phyloP scores from a whole-genome alignment of 2,888 invertebrate species.

The Drosophila cracens region DNA sequence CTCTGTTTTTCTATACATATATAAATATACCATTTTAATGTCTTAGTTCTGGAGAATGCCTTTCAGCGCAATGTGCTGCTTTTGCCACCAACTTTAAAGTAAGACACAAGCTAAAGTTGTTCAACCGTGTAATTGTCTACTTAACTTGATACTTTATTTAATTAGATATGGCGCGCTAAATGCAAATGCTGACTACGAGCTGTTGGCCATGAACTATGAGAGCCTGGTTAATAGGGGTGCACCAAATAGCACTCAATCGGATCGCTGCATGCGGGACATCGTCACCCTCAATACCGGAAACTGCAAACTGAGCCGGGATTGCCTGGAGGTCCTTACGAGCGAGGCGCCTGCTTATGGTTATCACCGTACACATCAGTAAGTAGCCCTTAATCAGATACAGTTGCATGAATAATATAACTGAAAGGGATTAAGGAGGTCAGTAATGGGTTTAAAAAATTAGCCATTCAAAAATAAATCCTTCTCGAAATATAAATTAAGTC shows the following conservation, averaged over 20 bases:
- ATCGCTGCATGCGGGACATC: conserved; percentile 70
- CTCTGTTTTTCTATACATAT: not conserved
- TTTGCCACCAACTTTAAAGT: conserved; percentile 59
- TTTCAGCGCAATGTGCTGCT: conserved; percentile 74
- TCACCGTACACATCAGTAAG: conserved; percentile 83
- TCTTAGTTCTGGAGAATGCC: conserved; percentile 69
- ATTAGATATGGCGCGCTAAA: conserved; percentile 66
- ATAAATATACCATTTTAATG: not conserved
- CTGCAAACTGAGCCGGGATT: conserved; percentile 66
- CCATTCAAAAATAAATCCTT: not conserved
- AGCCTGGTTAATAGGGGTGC: conserved; percentile 60
- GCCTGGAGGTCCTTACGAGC: conserved; percentile 72
- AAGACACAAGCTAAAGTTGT: conserved; percentile 1
- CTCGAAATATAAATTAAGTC: not conserved
- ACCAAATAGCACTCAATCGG: conserved; percentile 71
- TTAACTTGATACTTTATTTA: not conserved
- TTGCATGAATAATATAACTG: too few relatives aligned
- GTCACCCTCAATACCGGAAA: conserved; percentile 43
- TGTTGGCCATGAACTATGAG: conserved; percentile 64
- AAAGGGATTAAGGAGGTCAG: too few relatives aligned
- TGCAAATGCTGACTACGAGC: conserved; percentile 73
- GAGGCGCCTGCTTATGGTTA: conserved; percentile 78
- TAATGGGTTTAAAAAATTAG: not conserved
- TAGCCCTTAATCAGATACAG: conserved; percentile 4
- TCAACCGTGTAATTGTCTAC: conserved; percentile 2